Evolutionary conservation across 2,113 vertebrate genomes (phyloP).

Genomic region (Cyanoderma ruficeps): DNA sequence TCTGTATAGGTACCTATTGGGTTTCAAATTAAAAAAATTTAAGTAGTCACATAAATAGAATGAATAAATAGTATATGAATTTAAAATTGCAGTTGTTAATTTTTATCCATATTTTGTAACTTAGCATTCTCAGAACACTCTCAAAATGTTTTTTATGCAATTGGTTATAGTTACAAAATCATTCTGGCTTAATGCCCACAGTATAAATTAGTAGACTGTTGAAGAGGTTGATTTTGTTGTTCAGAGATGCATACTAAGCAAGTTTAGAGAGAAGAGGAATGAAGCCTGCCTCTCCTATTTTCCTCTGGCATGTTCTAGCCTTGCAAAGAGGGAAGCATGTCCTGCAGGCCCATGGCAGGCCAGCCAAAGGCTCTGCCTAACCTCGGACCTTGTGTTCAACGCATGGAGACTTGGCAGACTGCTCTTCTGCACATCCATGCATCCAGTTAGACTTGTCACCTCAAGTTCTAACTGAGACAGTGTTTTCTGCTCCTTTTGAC

Average conservation of each 20-base stretch:
- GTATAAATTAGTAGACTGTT: background rate
- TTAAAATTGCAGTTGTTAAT: background rate
- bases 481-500: background rate
- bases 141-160: background rate
- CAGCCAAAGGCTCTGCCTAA: background rate
- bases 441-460: background rate
- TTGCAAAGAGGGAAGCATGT: background rate
- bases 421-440: accelerated
- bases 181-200: background rate
- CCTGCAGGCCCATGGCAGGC: background rate
- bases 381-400: background rate
- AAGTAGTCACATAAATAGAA: background rate
- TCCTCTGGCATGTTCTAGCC: background rate
- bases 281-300: background rate
- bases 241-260: background rate
- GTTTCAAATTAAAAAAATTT: background rate
- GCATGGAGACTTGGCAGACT: background rate
- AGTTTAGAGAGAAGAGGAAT: background rate
- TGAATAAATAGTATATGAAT: background rate
- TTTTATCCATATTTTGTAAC: background rate
- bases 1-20: background rate
- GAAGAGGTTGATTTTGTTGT: background rate
- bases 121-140: background rate
- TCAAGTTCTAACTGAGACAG: background rate
- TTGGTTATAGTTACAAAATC: background rate